These are phyloP conservation scores for Corbicula japonica DNA, from an alignment of 2,888 invertebrate species.

Conservation along the genomic window DNA sequence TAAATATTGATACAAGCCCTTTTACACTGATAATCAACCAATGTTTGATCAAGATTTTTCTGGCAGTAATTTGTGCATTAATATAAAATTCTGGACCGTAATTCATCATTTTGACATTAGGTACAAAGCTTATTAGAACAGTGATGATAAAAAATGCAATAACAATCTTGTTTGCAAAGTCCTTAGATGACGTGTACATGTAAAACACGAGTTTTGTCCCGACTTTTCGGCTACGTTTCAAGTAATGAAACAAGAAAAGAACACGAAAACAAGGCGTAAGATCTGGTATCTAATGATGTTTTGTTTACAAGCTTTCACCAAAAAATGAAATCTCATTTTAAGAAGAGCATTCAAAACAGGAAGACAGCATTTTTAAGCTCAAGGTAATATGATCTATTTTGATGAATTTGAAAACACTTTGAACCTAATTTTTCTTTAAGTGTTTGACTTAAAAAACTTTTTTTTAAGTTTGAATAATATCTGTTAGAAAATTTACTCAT, in stretches of 20 bases:
- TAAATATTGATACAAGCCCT: slow-evolving; percentile 37
- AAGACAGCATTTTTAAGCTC: too few relatives aligned
- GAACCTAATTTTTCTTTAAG: too few relatives aligned
- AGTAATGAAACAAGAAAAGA: slow-evolving; percentile 34
- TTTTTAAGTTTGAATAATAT: too few relatives aligned
- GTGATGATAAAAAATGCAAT: slow-evolving; percentile 26
- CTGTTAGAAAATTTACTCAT: too few relatives aligned
- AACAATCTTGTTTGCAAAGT: slow-evolving; percentile 36
- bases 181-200: slow-evolving; percentile 29
- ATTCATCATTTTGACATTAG: slow-evolving; percentile 55
- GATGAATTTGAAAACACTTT: too few relatives aligned
- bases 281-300: slow-evolving; percentile 18
- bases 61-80: slow-evolving; percentile 55
- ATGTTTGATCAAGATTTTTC: slow-evolving; percentile 27
- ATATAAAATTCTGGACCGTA: slow-evolving; percentile 37
- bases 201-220: slow-evolving; percentile 41
- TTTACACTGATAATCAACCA: slow-evolving; percentile 30
- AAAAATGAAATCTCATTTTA: too few relatives aligned
- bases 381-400: too few relatives aligned
- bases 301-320: slow-evolving; percentile 19
- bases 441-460: too few relatives aligned
- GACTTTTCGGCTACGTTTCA: slow-evolving; percentile 32
- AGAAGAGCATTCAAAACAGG: too few relatives aligned
- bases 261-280: slow-evolving; percentile 28
- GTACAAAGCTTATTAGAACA: slow-evolving; percentile 38